Base-by-base conservation (phyloP, 2,888 invertebrate species). In the Sesia bembeciformis region DNA sequence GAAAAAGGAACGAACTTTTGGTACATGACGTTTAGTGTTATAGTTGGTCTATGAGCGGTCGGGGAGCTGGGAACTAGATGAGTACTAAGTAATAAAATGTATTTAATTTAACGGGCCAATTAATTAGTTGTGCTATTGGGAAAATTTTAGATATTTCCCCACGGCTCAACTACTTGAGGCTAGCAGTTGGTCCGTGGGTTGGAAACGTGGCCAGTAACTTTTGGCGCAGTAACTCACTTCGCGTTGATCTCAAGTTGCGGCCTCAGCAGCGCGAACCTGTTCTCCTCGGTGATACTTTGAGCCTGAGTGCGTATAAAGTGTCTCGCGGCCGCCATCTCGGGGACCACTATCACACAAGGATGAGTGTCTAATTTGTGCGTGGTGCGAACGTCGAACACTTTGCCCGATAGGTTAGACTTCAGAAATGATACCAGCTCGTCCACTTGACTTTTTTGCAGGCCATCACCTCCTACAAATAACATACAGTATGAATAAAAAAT, bases 251-350 rank as follows among this genome's bases (percentile, higher is more conserved):
- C 98, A 52, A 99, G 89, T 59, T 96, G 95, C 0, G 98, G 98
- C 71, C 97, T 96, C 54, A 98, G 84, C 57, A 98, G 81, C 0
- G 95, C 94, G 72, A 94, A 97, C 69, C 96, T 92, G 74, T 95
- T 94, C 67, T 97, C 97, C 67, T 98, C 97, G 0, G 94, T 92
- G 55, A 96, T 78, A 66, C 92, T 93, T 64, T 94, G 93, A 54
- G 97, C 94, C 69, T 97, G 96, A 0, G 97, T 97, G 54, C 96
- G 92, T 54, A 98, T 93, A 72, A 98, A 98, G 81, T 98, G 98
- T 51, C 99, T 90, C 0, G 98, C 98, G 2, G 97, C 96, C 0
- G 97, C 98, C 97, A 98, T 98, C 84, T 99, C 98, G 63, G 96
- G 96, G 0, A 98, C 97, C 0, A 97, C 97, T 3, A 99, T 93